phyloP scores from a whole-genome alignment of 1,140 invertebrate species.

The honey bee (Apis mellifera) region DNA sequence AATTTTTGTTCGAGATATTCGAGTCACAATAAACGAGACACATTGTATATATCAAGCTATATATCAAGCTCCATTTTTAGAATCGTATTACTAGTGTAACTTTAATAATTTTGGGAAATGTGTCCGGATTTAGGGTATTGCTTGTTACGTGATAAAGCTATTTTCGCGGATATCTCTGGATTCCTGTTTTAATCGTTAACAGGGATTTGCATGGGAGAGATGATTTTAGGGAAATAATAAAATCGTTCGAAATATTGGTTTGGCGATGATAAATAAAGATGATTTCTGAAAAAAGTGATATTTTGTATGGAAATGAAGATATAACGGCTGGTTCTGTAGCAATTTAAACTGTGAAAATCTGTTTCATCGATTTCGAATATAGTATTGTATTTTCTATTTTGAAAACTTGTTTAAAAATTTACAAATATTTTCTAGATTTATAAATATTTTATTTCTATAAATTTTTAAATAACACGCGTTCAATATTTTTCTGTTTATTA shows the following conservation, averaged over 20 bases:
- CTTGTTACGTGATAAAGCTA: neutral
- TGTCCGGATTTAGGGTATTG: neutral
- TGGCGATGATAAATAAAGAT: neutral
- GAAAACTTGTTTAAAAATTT: neutral
- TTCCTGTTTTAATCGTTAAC: neutral
- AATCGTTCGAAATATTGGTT: neutral
- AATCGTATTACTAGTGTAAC: neutral
- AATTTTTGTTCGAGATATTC: too few species aligned
- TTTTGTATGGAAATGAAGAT: neutral
- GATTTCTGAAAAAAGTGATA: neutral
- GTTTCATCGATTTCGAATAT: neutral
- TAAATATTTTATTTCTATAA: neutral
- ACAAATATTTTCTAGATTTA: neutral
- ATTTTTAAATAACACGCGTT: neutral
- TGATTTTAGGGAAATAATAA: neutral
- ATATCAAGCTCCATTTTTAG: neutral
- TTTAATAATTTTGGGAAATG: conserved; percentile 6
- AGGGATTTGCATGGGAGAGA: neutral
- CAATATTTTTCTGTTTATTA: too few species aligned
- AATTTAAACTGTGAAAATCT: neutral
- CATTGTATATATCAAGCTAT: neutral
- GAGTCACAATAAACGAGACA: too few species aligned
- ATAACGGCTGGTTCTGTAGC: neutral
- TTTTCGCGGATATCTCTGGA: neutral
- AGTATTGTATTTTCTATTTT: neutral